phyloP scores from a whole-genome alignment of 1,140 invertebrate genomes.

The Aphis craccivora region DNA sequence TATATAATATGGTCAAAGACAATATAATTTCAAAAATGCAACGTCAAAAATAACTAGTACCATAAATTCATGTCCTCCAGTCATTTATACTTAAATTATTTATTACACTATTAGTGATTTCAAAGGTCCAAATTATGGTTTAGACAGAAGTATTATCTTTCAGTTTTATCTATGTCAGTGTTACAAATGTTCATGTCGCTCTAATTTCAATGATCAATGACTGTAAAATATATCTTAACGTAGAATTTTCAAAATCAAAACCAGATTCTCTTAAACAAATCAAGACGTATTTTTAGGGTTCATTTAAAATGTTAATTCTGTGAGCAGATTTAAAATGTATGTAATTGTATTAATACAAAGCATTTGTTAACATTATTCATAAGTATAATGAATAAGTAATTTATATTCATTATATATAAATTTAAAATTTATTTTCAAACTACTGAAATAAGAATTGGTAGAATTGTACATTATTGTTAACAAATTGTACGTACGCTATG shows the following conservation, averaged over 20 bases:
- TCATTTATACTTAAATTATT: not conserved
- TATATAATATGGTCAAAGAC: not conserved
- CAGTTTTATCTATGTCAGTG: not conserved
- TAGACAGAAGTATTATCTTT: conserved; percentile 5
- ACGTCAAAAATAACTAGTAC: not conserved
- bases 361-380: not conserved
- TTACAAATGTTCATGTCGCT: not conserved
- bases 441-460: not conserved
- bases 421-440: not conserved
- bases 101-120: not conserved
- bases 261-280: not conserved
- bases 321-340: not conserved
- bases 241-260: not conserved
- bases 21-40: not conserved
- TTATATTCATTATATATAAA: not conserved
- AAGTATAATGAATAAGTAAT: not conserved
- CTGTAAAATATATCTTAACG: not conserved
- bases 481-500: not conserved
- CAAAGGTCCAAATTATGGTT: not conserved
- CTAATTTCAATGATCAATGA: not conserved
- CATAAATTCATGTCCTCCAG: not conserved
- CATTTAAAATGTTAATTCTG: not conserved
- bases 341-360: not conserved
- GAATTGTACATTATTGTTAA: not conserved
- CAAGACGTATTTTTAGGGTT: not conserved